Conservation (phyloP, 2,113 vertebrate species). For the Elephantulus edwardii region DNA sequence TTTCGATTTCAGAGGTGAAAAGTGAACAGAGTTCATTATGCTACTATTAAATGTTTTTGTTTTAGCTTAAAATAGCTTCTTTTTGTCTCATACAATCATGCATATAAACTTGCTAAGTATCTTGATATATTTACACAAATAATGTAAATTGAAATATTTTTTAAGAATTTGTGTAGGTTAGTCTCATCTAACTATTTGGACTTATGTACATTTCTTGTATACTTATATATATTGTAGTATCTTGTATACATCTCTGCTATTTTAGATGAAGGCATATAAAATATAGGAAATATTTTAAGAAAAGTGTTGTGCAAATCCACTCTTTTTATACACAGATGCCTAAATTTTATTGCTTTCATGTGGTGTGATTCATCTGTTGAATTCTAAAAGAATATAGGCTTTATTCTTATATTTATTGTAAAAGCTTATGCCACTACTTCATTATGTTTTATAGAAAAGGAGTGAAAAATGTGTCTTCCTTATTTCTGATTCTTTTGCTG, state of each 20-base stretch:
- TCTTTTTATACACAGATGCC: neutral
- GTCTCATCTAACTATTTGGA: neutral
- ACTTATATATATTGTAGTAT: too few relatives aligned
- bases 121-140: neutral
- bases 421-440: neutral
- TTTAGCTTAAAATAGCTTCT: constrained; percentile 33
- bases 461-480: constrained; percentile 20
- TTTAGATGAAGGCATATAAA: constrained; percentile 46
- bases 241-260: neutral
- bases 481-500: neutral
- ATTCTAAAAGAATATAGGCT: neutral
- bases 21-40: neutral
- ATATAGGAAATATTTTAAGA: neutral
- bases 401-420: constrained; percentile 17
- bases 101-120: neutral
- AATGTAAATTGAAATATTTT: neutral
- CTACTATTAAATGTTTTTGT: neutral
- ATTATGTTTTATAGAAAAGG: constrained; percentile 23
- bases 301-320: neutral
- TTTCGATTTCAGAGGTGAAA: neutral
- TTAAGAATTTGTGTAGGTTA: constrained; percentile 4
- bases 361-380: neutral
- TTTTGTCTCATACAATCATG: neutral
- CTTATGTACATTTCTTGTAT: too few relatives aligned
- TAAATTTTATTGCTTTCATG: constrained; percentile 1